phyloP scores from a whole-genome alignment of 2,113 vertebrate genomes.

The Phocoena sinus region DNA sequence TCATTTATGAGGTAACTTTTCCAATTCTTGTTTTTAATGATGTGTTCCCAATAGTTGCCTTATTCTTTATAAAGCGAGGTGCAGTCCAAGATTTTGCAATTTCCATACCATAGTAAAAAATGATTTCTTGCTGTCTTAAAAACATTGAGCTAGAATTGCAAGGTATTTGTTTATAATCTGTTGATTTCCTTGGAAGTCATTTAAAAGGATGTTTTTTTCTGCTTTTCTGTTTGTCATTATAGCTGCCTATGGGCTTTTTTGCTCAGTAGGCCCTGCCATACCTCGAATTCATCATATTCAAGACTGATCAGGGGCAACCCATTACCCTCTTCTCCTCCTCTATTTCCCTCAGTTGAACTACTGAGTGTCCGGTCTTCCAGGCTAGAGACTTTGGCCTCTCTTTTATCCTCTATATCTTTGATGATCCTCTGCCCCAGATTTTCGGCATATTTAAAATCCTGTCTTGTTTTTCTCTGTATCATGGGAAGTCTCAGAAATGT shows the following conservation, averaged over 20 bases:
- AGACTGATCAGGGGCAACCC: background rate
- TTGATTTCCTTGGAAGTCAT: constrained; percentile 35
- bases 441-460: constrained; percentile 33
- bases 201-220: constrained; percentile 20
- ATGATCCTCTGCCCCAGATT: constrained; percentile 39
- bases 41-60: constrained; percentile 2
- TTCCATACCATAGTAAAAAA: background rate
- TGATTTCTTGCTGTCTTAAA: background rate
- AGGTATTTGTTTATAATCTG: background rate
- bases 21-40: constrained; percentile 34
- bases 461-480: background rate
- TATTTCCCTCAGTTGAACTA: background rate
- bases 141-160: background rate
- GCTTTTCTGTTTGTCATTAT: background rate
- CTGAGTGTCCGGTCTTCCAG: background rate
- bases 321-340: background rate
- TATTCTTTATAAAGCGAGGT: constrained; percentile 43
- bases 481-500: background rate
- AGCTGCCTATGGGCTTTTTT: background rate
- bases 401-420: constrained; percentile 38
- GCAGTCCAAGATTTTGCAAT: constrained; percentile 11
- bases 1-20: constrained; percentile 54
- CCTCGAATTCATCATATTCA: background rate
- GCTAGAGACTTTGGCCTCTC: background rate
- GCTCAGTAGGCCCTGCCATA: background rate